Evolutionary conservation across 2,888 invertebrate species (phyloP).

Genomic region (Anagyrus pseudococci): DNA sequence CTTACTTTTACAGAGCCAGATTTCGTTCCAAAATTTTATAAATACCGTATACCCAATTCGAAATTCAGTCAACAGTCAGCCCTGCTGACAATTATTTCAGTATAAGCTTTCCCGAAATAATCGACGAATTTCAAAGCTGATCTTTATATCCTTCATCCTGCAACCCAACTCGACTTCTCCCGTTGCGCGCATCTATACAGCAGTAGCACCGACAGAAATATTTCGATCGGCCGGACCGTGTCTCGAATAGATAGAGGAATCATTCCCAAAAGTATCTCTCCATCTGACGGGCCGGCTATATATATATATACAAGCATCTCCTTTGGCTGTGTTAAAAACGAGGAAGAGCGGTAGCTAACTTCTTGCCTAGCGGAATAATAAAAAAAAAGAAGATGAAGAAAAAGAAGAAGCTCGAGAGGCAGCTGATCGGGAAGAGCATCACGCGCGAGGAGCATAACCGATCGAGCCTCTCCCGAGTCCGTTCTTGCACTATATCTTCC

Average conservation of each 20-base stretch:
- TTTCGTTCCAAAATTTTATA: too few relatives aligned
- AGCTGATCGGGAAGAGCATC: conserved; percentile 53
- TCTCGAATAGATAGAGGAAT: conserved; percentile 42
- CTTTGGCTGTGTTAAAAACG: conserved; percentile 19
- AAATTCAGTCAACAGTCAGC: too few relatives aligned
- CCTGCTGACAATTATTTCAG: too few relatives aligned
- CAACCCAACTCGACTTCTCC: too few relatives aligned
- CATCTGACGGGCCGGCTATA: conserved; percentile 9
- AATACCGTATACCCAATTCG: too few relatives aligned
- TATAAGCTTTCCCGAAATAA: too few relatives aligned
- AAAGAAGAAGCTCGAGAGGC: background rate
- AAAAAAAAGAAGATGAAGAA: background rate
- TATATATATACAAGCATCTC: conserved; percentile 27
- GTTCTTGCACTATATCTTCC: conserved; percentile 17
- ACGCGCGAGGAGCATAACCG: conserved; percentile 55
- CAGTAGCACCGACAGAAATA: conserved; percentile 44
- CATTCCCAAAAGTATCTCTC: conserved; percentile 29
- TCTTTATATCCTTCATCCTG: too few relatives aligned
- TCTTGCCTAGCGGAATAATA: background rate
- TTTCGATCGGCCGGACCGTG: conserved; percentile 46
- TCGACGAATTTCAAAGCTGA: too few relatives aligned
- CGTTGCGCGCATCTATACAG: too few relatives aligned
- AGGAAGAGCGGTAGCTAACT: conserved; percentile 2
- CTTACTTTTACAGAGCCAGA: too few relatives aligned
- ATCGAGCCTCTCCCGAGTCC: conserved; percentile 34